Conservation (phyloP, 2,113 vertebrate genomes). For the Hypomesus transpacificus region DNA sequence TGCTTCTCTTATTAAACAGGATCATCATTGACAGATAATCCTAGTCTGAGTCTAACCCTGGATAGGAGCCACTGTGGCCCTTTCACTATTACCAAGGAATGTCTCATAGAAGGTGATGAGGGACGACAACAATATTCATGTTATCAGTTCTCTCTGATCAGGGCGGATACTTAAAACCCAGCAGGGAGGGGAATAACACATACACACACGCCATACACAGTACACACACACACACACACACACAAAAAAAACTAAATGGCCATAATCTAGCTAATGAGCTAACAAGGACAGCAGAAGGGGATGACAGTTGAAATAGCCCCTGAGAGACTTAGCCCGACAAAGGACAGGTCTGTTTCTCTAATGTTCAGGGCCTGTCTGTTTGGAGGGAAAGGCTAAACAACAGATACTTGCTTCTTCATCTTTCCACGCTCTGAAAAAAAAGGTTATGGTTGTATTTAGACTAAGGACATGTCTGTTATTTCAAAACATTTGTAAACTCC, state of each 20-base stretch:
- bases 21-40: constrained; percentile 42
- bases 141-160: constrained; percentile 80
- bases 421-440: no score
- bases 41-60: constrained; percentile 44
- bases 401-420: no score
- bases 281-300: constrained; percentile 70
- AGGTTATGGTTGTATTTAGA: no score
- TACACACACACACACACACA: constrained; percentile 19
- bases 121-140: constrained; percentile 77
- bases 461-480: background rate
- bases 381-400: no score
- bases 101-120: constrained; percentile 84
- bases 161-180: constrained; percentile 66
- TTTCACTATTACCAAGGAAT: constrained; percentile 83
- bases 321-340: constrained; percentile 60
- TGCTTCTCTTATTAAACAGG: constrained; percentile 7
- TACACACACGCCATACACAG: constrained; percentile 30
- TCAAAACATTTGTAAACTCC: background rate
- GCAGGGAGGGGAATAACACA: constrained; percentile 31
- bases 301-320: constrained; percentile 73
- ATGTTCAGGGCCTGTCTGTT: background rate
- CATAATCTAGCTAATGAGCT: constrained; percentile 77
- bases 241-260: constrained; percentile 72
- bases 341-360: constrained; percentile 31
- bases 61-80: constrained; percentile 50